Evolutionary conservation across 2,113 vertebrate species (phyloP), one percentile per base, ranked within the genome.

Genomic region (Cyanistes caeruleus): DNA sequence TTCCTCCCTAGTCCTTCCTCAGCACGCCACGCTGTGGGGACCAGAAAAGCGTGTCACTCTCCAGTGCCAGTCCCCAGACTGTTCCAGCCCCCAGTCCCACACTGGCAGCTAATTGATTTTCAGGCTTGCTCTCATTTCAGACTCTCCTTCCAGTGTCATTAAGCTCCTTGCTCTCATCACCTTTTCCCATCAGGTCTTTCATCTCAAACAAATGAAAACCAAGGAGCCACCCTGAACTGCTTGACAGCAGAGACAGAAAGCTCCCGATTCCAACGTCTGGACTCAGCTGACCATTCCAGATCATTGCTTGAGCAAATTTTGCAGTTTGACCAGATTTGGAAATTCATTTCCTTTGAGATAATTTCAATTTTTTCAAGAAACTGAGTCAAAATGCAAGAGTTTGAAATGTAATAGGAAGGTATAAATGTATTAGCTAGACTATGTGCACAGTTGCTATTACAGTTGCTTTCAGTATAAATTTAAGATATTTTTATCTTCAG

Each of bases 341-440:
- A 97, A 68, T 93, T 98, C 73, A 97, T 95, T 94, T 93, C 88
- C 84, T 88, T 90, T 87, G 87, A 97, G 95, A 95, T 89, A 53
- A 82, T 87, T 96, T 74, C 63, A 58, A 62, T 96, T 93, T 92
- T 49, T 64, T 96, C 89, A 94, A 80, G 86, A 85, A 94, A 84
- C 41, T 27, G 48, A 92, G 59, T 84, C 81, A 59, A 84, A 77
- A 83, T 39, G 13, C 52, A 87, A 68, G 46, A 89, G 56, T 63
- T 58, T 70, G 59, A 90, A 93, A 68, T 80, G 27, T 27, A 43
- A 20, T 24, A 58, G 10, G 51, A 72, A 79, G 11, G 13, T 73
- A 62, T 30, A 89, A 87, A 82, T 82, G 18, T 28, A 75, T 49
- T 43, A 81, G 87, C 23, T n/a, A 60, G 22, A 14, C 25, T 52